Conservation (phyloP, 92 coral and sea anemone species). For the Zoanthus sansibaricus region DNA sequence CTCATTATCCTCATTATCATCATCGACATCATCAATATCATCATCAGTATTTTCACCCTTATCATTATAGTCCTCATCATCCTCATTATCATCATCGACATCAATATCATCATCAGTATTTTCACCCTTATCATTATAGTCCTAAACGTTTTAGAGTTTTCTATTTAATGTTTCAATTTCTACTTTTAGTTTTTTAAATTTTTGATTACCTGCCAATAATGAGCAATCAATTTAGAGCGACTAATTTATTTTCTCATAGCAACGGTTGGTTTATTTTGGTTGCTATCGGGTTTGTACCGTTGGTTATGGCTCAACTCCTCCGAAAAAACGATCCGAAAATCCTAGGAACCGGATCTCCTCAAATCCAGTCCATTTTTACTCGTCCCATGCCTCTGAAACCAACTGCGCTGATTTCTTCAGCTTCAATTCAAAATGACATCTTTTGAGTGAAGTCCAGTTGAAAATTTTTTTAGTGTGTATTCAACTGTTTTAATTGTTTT, state of each 20-base stretch:
- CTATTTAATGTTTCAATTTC: constrained; percentile 14
- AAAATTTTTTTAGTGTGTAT: not conserved
- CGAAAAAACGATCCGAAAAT: not conserved
- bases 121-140: too few relatives aligned
- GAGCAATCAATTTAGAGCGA: constrained; percentile 1
- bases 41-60: too few relatives aligned
- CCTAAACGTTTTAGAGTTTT: constrained; percentile 7
- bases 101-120: too few relatives aligned
- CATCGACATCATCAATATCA: too few relatives aligned
- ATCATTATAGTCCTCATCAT: too few relatives aligned
- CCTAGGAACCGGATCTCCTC: not conserved
- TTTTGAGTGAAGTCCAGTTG: not conserved
- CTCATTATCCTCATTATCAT: too few relatives aligned
- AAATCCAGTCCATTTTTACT: constrained; percentile 12
- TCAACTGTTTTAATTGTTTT: not conserved
- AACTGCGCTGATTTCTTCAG: constrained; percentile 6
- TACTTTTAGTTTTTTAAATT: not conserved
- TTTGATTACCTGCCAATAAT: constrained; percentile 6
- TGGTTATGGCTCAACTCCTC: not conserved
- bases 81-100: too few relatives aligned
- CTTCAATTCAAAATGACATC: not conserved
- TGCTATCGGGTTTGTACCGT: not conserved
- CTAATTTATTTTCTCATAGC: constrained; percentile 10
- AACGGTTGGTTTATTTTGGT: constrained; percentile 12
- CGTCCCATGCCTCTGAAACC: not conserved